Evolutionary conservation across 2,888 invertebrate species (phyloP).

Genomic region (Saturnia japonica): DNA sequence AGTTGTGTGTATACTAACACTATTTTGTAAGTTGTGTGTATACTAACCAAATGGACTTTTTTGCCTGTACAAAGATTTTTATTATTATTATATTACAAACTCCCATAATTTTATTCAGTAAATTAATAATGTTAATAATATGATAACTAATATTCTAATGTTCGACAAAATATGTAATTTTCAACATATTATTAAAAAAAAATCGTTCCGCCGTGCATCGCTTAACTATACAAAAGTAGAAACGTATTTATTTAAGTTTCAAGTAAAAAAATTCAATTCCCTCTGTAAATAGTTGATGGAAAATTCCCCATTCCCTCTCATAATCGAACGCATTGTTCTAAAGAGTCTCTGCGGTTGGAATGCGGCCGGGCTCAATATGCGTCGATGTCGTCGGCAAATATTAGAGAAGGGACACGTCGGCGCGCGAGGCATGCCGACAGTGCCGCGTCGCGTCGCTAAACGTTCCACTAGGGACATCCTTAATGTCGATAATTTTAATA

Average conservation of each 20-base stretch:
- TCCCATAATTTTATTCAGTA: no score
- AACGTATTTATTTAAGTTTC: background rate
- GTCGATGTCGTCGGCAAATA: conserved; percentile 55
- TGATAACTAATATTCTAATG: no score
- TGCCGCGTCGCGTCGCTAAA: conserved; percentile 31
- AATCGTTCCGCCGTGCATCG: background rate
- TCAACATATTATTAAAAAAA: no score
- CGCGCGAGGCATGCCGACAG: conserved; percentile 64
- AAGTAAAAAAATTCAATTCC: conserved; percentile 14
- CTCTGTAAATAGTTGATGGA: conserved; percentile 14
- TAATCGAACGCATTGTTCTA: conserved; percentile 36
- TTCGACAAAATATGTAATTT: no score
- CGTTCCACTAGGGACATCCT: conserved; percentile 7
- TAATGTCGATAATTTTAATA: conserved; percentile 37
- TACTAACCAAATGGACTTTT: no score
- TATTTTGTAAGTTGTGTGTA: no score
- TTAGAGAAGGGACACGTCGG: conserved; percentile 46
- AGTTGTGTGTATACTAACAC: no score
- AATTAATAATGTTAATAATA: no score
- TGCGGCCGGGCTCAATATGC: conserved; percentile 54
- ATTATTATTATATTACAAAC: no score
- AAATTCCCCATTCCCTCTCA: conserved; percentile 22
- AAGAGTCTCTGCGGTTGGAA: conserved; percentile 42
- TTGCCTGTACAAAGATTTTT: no score
- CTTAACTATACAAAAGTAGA: background rate